Conservation (phyloP, 2,888 invertebrate species). For the Eristalis pertinax region DNA sequence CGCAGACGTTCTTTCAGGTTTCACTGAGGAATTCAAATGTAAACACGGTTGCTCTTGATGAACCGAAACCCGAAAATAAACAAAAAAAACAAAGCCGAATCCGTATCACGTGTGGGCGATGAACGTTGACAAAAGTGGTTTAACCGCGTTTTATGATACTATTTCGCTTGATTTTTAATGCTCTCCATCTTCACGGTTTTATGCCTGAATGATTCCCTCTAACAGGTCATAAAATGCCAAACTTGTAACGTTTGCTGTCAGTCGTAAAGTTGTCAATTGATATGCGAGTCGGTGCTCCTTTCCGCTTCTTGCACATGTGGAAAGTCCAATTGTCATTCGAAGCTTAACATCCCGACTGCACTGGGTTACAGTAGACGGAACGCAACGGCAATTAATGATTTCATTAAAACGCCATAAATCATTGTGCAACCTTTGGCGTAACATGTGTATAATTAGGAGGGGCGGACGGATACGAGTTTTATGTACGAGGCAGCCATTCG, state of each 20-base stretch:
- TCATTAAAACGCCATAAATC: background rate
- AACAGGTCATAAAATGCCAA: slow-evolving; percentile 7
- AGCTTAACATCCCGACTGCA: background rate
- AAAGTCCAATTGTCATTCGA: background rate
- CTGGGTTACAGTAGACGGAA: background rate
- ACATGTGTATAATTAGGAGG: background rate
- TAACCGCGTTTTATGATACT: background rate
- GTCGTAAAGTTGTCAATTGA: slow-evolving; percentile 11
- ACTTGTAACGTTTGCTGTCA: slow-evolving; percentile 2
- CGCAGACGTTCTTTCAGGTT: background rate
- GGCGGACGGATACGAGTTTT: background rate
- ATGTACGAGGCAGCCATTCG: background rate
- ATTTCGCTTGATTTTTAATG: slow-evolving; percentile 10
- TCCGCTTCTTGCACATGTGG: background rate
- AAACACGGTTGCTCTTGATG: background rate
- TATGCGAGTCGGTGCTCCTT: background rate
- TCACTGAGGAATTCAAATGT: background rate
- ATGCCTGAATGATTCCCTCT: slow-evolving; percentile 5
- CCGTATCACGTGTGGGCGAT: slow-evolving; percentile 8
- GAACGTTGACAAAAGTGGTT: background rate
- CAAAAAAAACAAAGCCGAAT: background rate
- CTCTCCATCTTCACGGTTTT: background rate
- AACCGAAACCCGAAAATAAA: background rate
- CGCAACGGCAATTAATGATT: background rate
- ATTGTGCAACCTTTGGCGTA: background rate